These are phyloP conservation scores for Esperia sulphurella DNA, from an alignment of 2,888 invertebrate species.

Conservation along the genomic window DNA sequence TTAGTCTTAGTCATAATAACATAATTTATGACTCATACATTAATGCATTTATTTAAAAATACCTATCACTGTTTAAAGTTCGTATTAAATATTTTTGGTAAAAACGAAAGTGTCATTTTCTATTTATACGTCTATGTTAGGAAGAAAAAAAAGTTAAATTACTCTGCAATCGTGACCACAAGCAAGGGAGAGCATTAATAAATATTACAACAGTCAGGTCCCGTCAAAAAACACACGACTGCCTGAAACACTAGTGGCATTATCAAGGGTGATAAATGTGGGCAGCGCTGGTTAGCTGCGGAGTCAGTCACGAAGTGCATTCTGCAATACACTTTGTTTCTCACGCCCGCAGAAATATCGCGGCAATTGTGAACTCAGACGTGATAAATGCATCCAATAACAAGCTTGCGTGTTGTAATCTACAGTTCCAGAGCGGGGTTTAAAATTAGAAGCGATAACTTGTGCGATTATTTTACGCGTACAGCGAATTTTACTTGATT, in stretches of 20 bases:
- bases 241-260: slow-evolving; percentile 24
- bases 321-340: slow-evolving; percentile 46
- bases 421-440: slow-evolving; percentile 1
- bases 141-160: too few relatives aligned
- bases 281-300: slow-evolving; percentile 23
- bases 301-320: slow-evolving; percentile 52
- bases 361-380: slow-evolving; percentile 52
- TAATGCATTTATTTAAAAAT: too few relatives aligned
- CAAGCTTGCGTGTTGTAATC: slow-evolving; percentile 2
- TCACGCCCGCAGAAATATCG: slow-evolving; percentile 62
- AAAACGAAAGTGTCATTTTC: too few relatives aligned
- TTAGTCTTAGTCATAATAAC: too few relatives aligned
- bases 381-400: slow-evolving; percentile 57
- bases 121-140: too few relatives aligned
- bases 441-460: slow-evolving; percentile 8
- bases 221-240: slow-evolving; percentile 10
- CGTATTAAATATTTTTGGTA: too few relatives aligned
- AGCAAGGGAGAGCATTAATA: slow-evolving; percentile 1
- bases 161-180: slow-evolving; percentile 4
- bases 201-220: slow-evolving; percentile 4
- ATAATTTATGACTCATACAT: too few relatives aligned
- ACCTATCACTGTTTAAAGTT: too few relatives aligned
- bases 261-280: slow-evolving; percentile 24
- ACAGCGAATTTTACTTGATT: background rate
- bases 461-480: background rate